phyloP scores from a whole-genome alignment of 2,113 vertebrate species.

The Prinia subflava region DNA sequence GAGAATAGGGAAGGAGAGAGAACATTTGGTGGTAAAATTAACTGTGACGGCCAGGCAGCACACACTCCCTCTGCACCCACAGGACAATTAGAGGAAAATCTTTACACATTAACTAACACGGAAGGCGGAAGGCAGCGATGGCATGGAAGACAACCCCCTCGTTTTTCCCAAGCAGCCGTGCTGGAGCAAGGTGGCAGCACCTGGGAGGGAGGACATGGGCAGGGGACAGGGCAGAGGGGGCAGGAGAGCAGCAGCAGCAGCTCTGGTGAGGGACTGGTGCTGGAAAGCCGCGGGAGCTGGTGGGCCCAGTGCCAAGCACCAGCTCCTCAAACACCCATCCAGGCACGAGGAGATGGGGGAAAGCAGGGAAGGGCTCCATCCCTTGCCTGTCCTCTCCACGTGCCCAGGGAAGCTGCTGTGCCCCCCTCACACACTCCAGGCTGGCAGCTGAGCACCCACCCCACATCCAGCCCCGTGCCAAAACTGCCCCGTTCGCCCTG shows the following conservation, averaged over 20 bases:
- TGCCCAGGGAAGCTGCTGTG: accelerated
- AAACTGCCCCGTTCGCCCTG: not conserved
- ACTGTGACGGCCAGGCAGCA: not conserved
- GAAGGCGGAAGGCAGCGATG: not conserved
- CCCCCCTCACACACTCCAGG: not conserved
- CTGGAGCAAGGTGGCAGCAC: not conserved
- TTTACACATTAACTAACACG: not conserved
- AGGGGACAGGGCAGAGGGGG: not conserved
- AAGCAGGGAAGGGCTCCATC: not conserved
- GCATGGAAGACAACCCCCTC: not conserved
- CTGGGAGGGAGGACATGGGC: not conserved
- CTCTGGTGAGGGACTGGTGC: not conserved
- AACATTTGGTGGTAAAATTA: conserved; percentile 4
- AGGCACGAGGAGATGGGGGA: accelerated
- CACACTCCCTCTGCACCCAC: not conserved
- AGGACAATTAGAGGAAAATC: conserved; percentile 14
- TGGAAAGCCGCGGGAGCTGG: accelerated
- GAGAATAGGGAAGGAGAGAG: not conserved
- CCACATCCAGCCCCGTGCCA: accelerated
- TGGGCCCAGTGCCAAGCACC: accelerated
- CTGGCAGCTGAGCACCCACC: not conserved
- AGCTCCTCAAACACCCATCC: not conserved
- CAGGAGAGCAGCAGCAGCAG: not conserved
- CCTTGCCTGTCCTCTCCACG: not conserved
- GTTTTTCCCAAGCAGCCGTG: accelerated